Base-by-base conservation (phyloP, 2,113 vertebrate species). In the Emydocephalus ijimae region DNA sequence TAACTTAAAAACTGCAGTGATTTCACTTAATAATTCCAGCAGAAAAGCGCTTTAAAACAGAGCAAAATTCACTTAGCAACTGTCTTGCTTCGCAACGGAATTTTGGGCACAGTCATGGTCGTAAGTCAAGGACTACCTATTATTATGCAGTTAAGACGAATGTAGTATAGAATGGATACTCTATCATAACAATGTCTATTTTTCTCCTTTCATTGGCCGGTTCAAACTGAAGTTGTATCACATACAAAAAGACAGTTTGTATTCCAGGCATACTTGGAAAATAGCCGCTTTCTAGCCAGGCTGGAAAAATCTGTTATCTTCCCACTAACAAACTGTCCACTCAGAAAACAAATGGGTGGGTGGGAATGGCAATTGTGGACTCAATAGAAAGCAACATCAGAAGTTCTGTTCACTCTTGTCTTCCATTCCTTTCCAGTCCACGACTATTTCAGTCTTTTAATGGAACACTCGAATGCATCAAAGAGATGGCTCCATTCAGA, bases 401-500 rank as follows among this genome's bases (percentile, higher is more conserved):
- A 52, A 39, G 11, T 57, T 20, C 89, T 26, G 26, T 64, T 91
- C 18, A 1, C 3, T 14, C 55, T n/a, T 52, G 20, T 14, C 39
- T 6, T 15, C 0, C 3, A 34, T 24, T 23, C 5, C 4, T 23
- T 0, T 0, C 24, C 2, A 18, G n/a, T 26, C 7, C 21, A 6
- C 10, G 4, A 3, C 3, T 1, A 2, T 50, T 34, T 29, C 26
- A 34, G 11, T 21, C 23, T 26, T 14, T 14, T 39, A 26, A 56
- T 2, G 3, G 45, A 54, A 64, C 45, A 14, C 55, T 52, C 0
- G 0, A 0, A 0, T 92, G 88, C 88, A 56, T 0, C 24, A 0
- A 21, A 89, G 39, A 52, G 48, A 88, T 57, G 88, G n/a, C 50
- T 0, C 0, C 91, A 57, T 0, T 0, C 0, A 0, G 34, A 0